Conservation (phyloP, 1,140 invertebrate species). For the Psix sp. region DNA sequence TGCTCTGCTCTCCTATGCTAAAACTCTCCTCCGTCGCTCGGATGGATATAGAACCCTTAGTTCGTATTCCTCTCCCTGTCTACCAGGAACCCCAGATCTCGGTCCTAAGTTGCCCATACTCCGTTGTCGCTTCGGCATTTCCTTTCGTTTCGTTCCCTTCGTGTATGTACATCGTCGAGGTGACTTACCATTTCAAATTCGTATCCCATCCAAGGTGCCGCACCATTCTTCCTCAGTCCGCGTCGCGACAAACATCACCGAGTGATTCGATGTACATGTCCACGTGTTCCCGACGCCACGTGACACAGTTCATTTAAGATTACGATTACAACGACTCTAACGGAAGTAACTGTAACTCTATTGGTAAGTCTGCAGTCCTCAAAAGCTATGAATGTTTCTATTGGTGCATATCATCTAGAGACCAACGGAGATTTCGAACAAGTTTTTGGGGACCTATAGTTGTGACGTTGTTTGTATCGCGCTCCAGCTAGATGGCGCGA, state of each 20-base stretch:
- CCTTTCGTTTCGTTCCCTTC: constrained; percentile 57
- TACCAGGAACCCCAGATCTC: constrained; percentile 71
- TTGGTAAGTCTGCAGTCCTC: constrained; percentile 16
- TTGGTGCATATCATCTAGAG: not conserved
- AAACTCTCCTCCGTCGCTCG: constrained; percentile 79
- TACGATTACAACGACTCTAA: not conserved
- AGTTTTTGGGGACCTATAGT: not conserved
- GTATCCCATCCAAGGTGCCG: constrained; percentile 69
- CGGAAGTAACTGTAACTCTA: not conserved
- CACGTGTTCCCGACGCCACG: constrained; percentile 33
- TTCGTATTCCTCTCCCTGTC: constrained; percentile 77
- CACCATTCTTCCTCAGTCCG: constrained; percentile 73
- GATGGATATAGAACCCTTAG: constrained; percentile 77
- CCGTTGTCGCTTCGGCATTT: constrained; percentile 51
- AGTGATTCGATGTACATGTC: constrained; percentile 13
- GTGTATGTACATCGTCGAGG: constrained; percentile 55
- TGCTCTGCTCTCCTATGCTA: constrained; percentile 81
- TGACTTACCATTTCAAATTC: constrained; percentile 68
- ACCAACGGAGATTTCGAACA: not conserved
- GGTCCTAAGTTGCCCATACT: constrained; percentile 57
- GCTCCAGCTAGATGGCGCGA: constrained; percentile 65
- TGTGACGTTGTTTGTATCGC: not conserved
- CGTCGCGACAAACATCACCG: constrained; percentile 63
- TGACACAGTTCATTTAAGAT: constrained; percentile 6
- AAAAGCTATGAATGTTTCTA: not conserved